phyloP scores from a whole-genome alignment of 2,113 vertebrate species.

The Callaeas wilsoni region DNA sequence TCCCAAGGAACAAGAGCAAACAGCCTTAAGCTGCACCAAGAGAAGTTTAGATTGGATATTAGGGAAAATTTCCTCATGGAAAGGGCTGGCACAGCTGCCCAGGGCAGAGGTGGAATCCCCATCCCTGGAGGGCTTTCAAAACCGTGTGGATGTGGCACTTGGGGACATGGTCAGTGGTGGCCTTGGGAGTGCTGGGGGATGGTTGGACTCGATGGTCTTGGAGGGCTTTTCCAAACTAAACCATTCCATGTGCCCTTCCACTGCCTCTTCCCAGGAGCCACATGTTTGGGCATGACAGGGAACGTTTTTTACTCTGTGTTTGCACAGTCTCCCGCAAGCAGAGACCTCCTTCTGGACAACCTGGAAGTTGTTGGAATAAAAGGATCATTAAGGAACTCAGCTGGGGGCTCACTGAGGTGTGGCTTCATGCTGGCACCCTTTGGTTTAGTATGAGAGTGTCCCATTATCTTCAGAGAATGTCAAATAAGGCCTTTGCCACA shows the following conservation, averaged over 20 bases:
- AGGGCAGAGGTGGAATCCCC: background rate
- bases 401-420: background rate
- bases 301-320: background rate
- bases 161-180: background rate
- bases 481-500: background rate
- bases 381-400: background rate
- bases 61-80: background rate
- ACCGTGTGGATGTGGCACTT: background rate
- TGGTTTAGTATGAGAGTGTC: background rate
- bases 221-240: background rate
- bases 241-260: rapidly evolving
- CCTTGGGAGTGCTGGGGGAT: background rate
- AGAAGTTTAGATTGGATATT: background rate
- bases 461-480: background rate
- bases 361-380: background rate
- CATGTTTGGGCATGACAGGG: background rate
- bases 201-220: rapidly evolving
- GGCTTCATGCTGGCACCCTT: background rate
- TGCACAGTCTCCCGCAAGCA: background rate
- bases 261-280: background rate
- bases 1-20: background rate
- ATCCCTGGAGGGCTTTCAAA: background rate
- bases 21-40: background rate
- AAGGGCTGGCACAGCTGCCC: background rate
- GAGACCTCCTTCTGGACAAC: background rate